Conservation (phyloP, 2,113 vertebrate species). For the Myotis davidii region DNA sequence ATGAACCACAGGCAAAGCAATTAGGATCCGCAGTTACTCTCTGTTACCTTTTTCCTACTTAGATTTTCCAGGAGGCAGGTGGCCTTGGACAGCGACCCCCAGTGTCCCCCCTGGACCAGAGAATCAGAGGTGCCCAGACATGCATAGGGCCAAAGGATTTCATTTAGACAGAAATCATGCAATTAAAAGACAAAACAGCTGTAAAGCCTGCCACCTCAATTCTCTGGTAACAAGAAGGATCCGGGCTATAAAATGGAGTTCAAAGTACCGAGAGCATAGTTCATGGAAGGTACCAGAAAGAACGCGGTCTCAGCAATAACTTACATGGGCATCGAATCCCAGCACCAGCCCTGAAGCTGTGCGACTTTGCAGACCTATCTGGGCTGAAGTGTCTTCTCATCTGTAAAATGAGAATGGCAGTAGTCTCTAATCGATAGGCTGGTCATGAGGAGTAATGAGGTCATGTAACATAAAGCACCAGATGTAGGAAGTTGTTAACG, state of each 20-base stretch:
- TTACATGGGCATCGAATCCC: neutral
- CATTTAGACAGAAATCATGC: neutral
- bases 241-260: neutral
- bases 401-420: neutral
- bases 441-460: neutral
- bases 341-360: neutral
- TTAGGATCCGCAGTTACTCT: slow-evolving; percentile 54
- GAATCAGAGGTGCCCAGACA: neutral
- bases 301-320: neutral
- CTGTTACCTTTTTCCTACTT: neutral
- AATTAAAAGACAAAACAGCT: neutral
- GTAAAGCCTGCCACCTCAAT: neutral
- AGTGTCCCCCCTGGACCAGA: neutral
- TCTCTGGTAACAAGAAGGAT: neutral
- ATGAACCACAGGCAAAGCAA: slow-evolving; percentile 44
- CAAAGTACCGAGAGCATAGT: neutral
- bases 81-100: neutral
- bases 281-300: neutral
- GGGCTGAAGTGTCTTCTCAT: neutral
- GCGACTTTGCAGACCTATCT: neutral
- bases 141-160: neutral
- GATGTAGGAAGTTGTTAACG: neutral
- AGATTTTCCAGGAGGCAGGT: neutral
- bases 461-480: neutral
- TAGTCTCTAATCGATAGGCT: neutral